phyloP scores from a whole-genome alignment of 2,113 vertebrate genomes.

The Picathartes gymnocephalus region DNA sequence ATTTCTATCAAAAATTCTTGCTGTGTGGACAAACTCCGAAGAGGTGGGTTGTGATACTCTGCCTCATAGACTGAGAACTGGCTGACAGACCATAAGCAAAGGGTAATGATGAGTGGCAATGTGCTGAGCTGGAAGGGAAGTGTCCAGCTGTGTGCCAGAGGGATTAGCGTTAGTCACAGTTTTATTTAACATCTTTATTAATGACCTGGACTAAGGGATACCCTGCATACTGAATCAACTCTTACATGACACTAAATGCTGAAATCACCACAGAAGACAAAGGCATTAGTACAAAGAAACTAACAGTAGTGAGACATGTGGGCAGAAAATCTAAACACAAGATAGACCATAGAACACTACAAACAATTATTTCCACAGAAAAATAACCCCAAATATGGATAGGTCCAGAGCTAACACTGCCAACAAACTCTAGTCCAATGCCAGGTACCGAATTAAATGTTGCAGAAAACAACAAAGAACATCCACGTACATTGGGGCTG shows the following conservation, averaged over 20 bases:
- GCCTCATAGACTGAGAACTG: background rate
- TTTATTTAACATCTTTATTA: constrained; percentile 64
- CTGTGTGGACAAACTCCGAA: background rate
- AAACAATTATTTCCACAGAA: background rate
- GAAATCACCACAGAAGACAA: background rate
- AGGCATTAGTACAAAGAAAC: background rate
- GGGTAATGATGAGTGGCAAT: constrained; percentile 30
- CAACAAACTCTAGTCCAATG: background rate
- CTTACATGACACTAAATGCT: background rate
- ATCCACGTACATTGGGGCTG: background rate
- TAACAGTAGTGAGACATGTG: background rate
- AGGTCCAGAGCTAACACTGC: background rate
- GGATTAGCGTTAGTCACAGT: constrained; percentile 58
- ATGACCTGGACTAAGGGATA: constrained; percentile 12
- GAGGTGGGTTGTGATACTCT: background rate
- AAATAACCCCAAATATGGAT: background rate
- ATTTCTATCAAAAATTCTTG: background rate
- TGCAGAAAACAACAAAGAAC: background rate
- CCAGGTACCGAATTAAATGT: background rate
- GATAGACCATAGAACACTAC: background rate
- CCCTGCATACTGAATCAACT: background rate
- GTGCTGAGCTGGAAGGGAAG: constrained; percentile 21
- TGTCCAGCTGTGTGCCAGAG: constrained; percentile 56
- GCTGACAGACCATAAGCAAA: background rate
- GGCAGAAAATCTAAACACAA: background rate